Evolutionary conservation across 2,797 vertebrate genomes (phyloP).

Genomic region (Cryptoblepharus egeriae): DNA sequence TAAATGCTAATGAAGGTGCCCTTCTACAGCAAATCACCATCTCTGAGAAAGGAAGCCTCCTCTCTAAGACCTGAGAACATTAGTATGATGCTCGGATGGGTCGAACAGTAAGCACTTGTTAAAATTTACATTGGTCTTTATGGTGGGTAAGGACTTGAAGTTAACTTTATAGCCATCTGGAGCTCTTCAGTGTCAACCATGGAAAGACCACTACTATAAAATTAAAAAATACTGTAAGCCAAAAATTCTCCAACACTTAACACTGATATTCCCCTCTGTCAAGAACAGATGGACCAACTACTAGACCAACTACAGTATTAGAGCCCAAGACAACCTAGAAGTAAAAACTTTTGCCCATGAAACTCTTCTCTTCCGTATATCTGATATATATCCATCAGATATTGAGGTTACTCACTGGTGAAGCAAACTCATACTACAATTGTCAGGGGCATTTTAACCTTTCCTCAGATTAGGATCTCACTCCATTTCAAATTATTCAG

Average conservation of each 20-base stretch:
- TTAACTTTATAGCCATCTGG: neutral
- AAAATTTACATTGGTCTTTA: neutral
- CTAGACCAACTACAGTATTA: neutral
- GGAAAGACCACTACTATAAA: neutral
- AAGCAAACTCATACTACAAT: too few species aligned
- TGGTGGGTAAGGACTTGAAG: neutral
- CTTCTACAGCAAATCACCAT: neutral
- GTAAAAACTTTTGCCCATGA: neutral
- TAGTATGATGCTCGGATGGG: neutral
- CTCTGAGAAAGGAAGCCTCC: neutral
- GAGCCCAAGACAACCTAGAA: neutral
- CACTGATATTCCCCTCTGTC: neutral
- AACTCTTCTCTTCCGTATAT: neutral
- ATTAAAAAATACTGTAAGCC: neutral
- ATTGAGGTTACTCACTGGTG: neutral
- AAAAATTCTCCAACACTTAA: neutral
- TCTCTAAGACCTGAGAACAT: neutral
- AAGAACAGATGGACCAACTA: neutral
- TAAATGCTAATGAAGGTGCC: slow-evolving; percentile 21
- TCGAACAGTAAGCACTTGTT: rapidly evolving
- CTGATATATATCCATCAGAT: too few species aligned
- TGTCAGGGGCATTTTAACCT: neutral
- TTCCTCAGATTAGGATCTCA: too few species aligned
- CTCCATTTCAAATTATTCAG: too few species aligned
- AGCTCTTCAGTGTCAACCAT: neutral